These are phyloP conservation scores for Lota lota DNA, from an alignment of 2,113 vertebrate species.

Conservation along the genomic window DNA sequence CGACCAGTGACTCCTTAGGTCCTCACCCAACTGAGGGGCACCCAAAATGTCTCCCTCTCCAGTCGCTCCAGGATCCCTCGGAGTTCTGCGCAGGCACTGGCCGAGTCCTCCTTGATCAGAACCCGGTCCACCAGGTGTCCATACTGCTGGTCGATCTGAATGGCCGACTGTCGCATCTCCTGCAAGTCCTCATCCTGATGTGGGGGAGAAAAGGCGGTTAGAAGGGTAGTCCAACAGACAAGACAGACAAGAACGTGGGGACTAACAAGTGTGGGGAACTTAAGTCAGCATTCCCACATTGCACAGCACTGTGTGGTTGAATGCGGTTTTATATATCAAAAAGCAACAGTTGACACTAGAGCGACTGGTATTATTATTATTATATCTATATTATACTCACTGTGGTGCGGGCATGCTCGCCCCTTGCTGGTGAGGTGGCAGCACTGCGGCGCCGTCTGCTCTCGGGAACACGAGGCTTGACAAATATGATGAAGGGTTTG, in stretches of 20 bases:
- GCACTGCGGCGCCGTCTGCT: constrained; percentile 73
- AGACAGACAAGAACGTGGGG: too few relatives aligned
- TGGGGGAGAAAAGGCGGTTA: too few relatives aligned
- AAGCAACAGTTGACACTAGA: too few relatives aligned
- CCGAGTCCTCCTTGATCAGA: constrained; percentile 86
- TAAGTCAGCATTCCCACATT: too few relatives aligned
- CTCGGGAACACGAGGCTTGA: constrained; percentile 86
- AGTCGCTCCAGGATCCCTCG: constrained; percentile 80
- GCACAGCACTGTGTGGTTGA: too few relatives aligned
- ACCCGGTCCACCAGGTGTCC: constrained; percentile 87
- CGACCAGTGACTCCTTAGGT: constrained; percentile 56
- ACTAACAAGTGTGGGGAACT: too few relatives aligned
- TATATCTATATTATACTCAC: constrained; percentile 48
- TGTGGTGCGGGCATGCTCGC: constrained; percentile 74
- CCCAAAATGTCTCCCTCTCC: constrained; percentile 86
- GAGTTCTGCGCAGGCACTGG: constrained; percentile 81
- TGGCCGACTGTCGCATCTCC: constrained; percentile 86
- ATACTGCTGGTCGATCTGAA: constrained; percentile 87
- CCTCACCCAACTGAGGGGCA: constrained; percentile 86
- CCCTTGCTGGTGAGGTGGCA: constrained; percentile 75
- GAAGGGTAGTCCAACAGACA: too few relatives aligned
- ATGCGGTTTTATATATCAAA: too few relatives aligned
- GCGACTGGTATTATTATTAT: background rate
- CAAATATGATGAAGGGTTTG: constrained; percentile 90
- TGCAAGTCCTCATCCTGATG: constrained; percentile 86